These are phyloP conservation scores for Neuroterus valhalla DNA, from an alignment of 1,140 invertebrate species.

Conservation along the genomic window DNA sequence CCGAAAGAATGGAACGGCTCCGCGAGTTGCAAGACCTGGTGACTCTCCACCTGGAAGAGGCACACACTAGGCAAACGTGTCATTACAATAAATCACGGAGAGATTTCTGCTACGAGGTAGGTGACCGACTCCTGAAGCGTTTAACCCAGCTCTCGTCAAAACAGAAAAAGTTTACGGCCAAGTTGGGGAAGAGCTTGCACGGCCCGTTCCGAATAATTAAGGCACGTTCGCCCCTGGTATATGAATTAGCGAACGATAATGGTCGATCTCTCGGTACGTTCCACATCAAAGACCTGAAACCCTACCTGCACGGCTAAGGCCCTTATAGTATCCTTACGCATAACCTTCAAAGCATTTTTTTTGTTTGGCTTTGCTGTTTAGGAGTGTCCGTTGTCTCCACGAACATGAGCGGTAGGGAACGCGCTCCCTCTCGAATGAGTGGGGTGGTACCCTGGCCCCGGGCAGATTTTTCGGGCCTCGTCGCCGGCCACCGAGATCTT, in stretches of 20 bases:
- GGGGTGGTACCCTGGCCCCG: too few relatives aligned
- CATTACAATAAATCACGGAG: constrained; percentile 8
- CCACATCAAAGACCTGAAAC: not conserved
- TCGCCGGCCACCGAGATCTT: too few relatives aligned
- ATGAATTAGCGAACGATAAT: not conserved
- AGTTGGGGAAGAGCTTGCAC: not conserved
- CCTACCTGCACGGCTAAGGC: too few relatives aligned
- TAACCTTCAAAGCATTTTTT: too few relatives aligned
- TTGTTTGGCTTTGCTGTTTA: too few relatives aligned
- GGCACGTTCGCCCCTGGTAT: not conserved
- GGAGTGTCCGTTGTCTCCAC: too few relatives aligned
- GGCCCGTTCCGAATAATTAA: not conserved
- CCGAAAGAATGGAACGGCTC: not conserved
- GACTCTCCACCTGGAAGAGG: not conserved
- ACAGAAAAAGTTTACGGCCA: not conserved
- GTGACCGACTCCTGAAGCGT: not conserved
- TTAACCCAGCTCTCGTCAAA: not conserved
- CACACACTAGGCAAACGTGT: not conserved
- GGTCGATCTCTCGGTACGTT: not conserved
- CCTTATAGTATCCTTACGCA: too few relatives aligned
- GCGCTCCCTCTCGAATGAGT: too few relatives aligned
- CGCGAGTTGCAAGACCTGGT: not conserved
- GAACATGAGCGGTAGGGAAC: too few relatives aligned
- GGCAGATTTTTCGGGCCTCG: too few relatives aligned
- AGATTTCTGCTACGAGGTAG: not conserved